Percentiles rank a stretch among this genome's conserved stretches.
Evolutionary conservation across 2,888 invertebrate species (phyloP).

Genomic region (Drosophila nr. medialis): DNA sequence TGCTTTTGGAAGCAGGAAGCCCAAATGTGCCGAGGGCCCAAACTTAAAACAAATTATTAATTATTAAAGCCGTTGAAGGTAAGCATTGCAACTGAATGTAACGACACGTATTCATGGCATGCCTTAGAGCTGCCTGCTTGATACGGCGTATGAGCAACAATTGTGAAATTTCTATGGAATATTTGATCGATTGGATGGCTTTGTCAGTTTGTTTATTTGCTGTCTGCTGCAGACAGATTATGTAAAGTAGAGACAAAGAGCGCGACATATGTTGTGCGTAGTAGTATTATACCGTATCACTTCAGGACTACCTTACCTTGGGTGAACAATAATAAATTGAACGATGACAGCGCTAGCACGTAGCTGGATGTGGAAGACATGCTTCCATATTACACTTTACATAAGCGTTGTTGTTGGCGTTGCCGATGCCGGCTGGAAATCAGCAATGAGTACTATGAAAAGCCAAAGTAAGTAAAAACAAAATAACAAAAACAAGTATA

Average conservation of each 20-base stretch:
- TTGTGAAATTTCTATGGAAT: conserved; percentile 17
- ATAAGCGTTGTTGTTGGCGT: conserved; percentile 64
- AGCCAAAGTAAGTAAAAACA: conserved; percentile 13
- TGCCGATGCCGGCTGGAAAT: conserved; percentile 33
- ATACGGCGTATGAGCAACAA: conserved; percentile 31
- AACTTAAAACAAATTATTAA: conserved; percentile 24
- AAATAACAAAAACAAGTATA: conserved; percentile 16
- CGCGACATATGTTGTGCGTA: neutral
- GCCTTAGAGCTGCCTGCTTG: neutral
- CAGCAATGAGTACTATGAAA: conserved; percentile 26
- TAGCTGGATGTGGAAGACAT: conserved; percentile 84
- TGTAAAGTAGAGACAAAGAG: conserved; percentile 14
- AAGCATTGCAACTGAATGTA: neutral
- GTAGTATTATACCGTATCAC: conserved; percentile 1
- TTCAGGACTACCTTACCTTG: conserved; percentile 80
- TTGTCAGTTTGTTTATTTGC: neutral
- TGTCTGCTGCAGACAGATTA: conserved; percentile 12
- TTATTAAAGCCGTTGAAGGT: conserved; percentile 13
- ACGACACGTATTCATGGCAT: neutral
- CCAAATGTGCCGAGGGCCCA: neutral
- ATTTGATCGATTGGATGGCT: conserved; percentile 25
- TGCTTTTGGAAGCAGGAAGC: neutral
- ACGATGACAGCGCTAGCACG: conserved; percentile 85
- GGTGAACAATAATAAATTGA: conserved; percentile 85
- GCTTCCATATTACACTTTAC: conserved; percentile 84